These are phyloP conservation scores for Montipora sp. DNA, from an alignment of 64 coral and sea anemone species.

Conservation along the genomic window DNA sequence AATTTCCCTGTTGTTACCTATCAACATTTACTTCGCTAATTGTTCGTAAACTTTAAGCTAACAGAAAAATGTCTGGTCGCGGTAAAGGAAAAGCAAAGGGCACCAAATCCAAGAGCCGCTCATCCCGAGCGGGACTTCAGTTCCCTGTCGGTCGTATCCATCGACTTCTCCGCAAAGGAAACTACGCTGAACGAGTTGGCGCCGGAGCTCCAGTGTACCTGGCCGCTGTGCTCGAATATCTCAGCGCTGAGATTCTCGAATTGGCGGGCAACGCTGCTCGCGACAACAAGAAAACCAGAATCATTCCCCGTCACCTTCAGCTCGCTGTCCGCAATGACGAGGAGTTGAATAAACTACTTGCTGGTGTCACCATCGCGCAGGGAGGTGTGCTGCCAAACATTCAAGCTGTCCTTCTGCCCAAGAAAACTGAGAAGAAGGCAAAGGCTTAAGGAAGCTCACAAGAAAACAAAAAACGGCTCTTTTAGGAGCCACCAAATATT, in stretches of 20 bases:
- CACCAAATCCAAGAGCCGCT: constrained; percentile 36
- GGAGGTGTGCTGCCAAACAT: constrained; percentile 28
- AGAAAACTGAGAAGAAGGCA: constrained; percentile 22
- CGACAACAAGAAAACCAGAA: constrained; percentile 40
- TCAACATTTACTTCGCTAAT: too few relatives aligned
- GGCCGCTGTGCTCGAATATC: constrained; percentile 19
- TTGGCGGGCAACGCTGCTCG: constrained; percentile 45
- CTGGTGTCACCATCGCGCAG: constrained; percentile 19
- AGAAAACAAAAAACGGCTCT: background rate
- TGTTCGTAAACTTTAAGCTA: background rate
- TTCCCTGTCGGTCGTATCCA: constrained; percentile 31
- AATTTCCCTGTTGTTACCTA: background rate
- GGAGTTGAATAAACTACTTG: constrained; percentile 24
- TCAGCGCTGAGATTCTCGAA: constrained; percentile 21
- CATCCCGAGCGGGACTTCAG: constrained; percentile 21
- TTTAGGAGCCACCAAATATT: constrained; percentile 29
- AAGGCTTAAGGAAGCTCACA: background rate
- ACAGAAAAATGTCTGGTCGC: constrained; percentile 28
- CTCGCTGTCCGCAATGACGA: constrained; percentile 23
- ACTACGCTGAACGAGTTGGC: constrained; percentile 29
- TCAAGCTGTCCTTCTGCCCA: constrained; percentile 23
- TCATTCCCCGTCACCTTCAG: constrained; percentile 24
- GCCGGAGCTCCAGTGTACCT: constrained; percentile 36
- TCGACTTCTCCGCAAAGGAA: constrained; percentile 33
- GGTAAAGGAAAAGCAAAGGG: constrained; percentile 44